Evolutionary conservation across 2,888 invertebrate species (phyloP).

Genomic region (Cosmia pyralina): DNA sequence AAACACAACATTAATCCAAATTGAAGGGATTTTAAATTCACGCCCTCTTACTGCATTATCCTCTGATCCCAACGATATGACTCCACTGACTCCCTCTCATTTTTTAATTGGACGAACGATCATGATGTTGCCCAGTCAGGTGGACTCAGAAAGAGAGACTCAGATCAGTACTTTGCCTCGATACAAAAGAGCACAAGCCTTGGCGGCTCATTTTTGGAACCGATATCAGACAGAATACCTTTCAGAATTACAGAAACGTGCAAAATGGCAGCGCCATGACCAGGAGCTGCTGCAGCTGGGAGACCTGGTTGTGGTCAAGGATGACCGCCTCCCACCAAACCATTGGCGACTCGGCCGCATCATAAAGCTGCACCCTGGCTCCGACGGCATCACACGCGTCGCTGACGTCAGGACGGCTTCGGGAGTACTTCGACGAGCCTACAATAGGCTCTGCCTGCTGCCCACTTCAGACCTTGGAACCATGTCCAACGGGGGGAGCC

Average conservation of each 20-base stretch:
- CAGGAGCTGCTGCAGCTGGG: no score
- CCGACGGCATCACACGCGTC: neutral
- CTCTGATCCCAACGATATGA: neutral
- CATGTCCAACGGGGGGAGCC: neutral
- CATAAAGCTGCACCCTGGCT: no score
- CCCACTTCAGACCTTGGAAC: neutral
- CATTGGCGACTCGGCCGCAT: constrained; percentile 2
- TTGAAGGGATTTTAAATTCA: neutral
- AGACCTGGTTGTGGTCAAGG: no score
- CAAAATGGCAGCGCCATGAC: no score
- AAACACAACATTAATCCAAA: neutral
- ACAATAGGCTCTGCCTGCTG: constrained; percentile 2
- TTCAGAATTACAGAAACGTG: no score
- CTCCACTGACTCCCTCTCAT: no score
- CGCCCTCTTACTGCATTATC: constrained; percentile 1
- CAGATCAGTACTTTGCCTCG: neutral
- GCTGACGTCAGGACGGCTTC: constrained; percentile 1
- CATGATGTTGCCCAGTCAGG: constrained; percentile 5
- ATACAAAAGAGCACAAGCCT: no score
- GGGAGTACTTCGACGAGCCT: neutral
- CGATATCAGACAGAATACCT: no score
- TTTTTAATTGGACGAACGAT: neutral
- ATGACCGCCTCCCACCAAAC: neutral
- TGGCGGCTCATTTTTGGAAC: no score
- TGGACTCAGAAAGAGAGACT: neutral